phyloP scores from a whole-genome alignment of 2,797 vertebrate species.

The Microhierax caerulescens region DNA sequence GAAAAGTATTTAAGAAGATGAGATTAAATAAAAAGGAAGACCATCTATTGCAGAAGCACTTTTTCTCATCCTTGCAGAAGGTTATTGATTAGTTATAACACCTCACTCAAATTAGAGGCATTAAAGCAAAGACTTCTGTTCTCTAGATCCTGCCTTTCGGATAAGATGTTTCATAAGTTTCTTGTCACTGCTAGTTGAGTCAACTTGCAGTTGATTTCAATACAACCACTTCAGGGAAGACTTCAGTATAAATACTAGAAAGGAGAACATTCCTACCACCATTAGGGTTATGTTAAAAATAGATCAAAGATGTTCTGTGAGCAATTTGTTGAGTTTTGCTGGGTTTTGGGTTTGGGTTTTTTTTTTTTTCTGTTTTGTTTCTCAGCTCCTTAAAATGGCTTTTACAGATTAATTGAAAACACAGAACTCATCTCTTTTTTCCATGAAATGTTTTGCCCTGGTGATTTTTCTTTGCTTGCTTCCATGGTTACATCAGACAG shows the following conservation, averaged over 20 bases:
- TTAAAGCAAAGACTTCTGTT: neutral
- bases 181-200: neutral
- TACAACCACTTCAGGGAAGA: neutral
- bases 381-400: neutral
- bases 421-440: neutral
- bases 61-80: neutral
- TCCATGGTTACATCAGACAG: neutral
- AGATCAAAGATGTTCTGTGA: neutral
- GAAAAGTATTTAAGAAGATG: neutral
- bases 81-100: neutral
- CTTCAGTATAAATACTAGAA: neutral
- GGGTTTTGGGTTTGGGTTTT: accelerated
- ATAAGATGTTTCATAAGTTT: neutral
- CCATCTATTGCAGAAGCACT: neutral
- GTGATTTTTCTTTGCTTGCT: neutral
- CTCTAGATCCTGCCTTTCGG: neutral
- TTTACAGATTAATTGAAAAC: neutral
- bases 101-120: neutral
- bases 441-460: neutral
- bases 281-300: neutral
- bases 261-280: neutral
- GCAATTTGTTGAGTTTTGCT: neutral
- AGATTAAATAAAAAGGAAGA: neutral
- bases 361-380: neutral
- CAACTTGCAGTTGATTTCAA: neutral